These are phyloP conservation scores for Falco cherrug DNA, from an alignment of 2,797 vertebrate genomes.

Conservation along the genomic window DNA sequence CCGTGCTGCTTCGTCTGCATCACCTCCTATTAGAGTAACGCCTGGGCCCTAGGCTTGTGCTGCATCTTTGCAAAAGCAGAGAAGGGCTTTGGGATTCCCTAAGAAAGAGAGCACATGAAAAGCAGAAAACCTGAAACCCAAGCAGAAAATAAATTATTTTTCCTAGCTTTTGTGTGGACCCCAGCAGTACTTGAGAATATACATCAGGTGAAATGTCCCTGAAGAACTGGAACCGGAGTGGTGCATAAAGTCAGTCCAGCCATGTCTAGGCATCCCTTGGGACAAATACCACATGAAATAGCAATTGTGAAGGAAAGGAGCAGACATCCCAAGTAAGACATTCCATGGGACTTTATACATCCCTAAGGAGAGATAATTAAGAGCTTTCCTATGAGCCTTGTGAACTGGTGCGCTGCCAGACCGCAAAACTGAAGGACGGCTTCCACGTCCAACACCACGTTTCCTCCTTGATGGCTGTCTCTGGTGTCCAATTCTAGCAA, in stretches of 20 bases:
- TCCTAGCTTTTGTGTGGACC: not conserved
- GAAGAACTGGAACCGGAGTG: rapidly evolving
- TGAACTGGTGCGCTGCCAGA: not conserved
- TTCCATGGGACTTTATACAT: not conserved
- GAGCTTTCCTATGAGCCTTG: not conserved
- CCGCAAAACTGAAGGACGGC: not conserved
- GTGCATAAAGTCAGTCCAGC: not conserved
- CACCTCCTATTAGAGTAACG: not conserved
- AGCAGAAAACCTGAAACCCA: not conserved
- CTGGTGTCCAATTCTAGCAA: not conserved
- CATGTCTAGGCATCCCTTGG: not conserved
- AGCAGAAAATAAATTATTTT: not conserved
- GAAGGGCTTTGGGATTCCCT: not conserved
- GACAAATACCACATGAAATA: not conserved
- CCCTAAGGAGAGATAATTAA: not conserved
- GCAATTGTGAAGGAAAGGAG: not conserved
- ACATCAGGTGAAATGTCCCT: not conserved
- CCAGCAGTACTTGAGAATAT: not conserved
- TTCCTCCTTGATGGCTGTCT: not conserved
- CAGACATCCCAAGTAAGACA: not conserved
- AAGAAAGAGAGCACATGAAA: not conserved
- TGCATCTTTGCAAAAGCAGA: not conserved
- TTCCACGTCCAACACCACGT: not conserved
- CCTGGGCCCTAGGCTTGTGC: not conserved
- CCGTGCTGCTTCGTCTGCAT: not conserved